Percentiles rank a stretch among this genome's conserved stretches.
These are phyloP conservation scores for Linepithema humile DNA, from an alignment of 1,140 invertebrate genomes.

Conservation along the genomic window DNA sequence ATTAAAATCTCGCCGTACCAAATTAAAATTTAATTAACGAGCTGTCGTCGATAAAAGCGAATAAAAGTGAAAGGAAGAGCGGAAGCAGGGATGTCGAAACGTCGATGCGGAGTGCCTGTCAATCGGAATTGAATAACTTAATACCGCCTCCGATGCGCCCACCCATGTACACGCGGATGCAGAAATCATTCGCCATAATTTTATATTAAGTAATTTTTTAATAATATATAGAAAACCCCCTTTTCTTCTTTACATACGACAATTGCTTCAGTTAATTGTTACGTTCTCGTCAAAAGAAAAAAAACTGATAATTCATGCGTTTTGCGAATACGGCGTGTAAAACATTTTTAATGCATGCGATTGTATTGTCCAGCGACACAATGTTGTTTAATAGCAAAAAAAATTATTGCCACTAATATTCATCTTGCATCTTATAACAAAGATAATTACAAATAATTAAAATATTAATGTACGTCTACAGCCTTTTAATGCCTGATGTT, in stretches of 20 bases:
- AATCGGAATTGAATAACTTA: slow-evolving; percentile 40
- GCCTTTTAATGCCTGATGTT: not conserved
- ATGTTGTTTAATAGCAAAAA: too few relatives aligned
- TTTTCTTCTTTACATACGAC: not conserved
- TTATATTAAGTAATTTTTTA: not conserved
- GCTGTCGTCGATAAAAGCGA: slow-evolving; percentile 22
- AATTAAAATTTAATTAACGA: slow-evolving; percentile 50
- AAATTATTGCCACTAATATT: too few relatives aligned
- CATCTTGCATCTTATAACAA: not conserved
- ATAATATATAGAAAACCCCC: not conserved
- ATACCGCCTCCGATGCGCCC: slow-evolving; percentile 47
- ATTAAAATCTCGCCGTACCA: slow-evolving; percentile 6
- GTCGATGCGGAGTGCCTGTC: slow-evolving; percentile 9
- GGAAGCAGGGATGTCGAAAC: slow-evolving; percentile 57
- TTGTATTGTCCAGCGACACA: not conserved
- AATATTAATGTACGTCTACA: not conserved
- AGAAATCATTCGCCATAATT: not conserved
- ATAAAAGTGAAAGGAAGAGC: slow-evolving; percentile 50
- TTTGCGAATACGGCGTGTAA: not conserved
- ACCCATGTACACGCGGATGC: not conserved
- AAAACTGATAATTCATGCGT: not conserved
- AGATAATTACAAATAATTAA: not conserved
- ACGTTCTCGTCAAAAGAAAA: not conserved
- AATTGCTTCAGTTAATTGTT: not conserved
- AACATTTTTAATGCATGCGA: slow-evolving; percentile 8